A percentile compares a stretch with the other conserved stretches of the same genome.
Evolutionary conservation across 1,140 invertebrate species (phyloP).

Genomic region (Andricus grossulariae): DNA sequence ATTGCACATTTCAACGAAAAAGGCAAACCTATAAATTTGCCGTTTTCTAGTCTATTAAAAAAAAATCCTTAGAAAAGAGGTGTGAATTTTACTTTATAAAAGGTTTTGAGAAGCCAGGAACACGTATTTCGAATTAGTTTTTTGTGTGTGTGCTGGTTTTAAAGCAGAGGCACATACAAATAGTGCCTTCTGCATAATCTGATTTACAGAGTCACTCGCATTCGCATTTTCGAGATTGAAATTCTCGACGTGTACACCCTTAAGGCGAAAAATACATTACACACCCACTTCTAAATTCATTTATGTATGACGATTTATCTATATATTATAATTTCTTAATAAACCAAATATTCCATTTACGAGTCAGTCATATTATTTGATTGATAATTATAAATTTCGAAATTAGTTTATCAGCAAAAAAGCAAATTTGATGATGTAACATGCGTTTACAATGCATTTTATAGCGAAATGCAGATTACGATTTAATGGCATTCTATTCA

Average conservation of each 20-base stretch:
- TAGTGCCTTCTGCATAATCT: constrained; percentile 18
- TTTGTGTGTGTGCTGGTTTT: background rate
- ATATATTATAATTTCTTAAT: background rate
- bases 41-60: background rate
- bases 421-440: background rate
- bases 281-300: background rate
- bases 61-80: background rate
- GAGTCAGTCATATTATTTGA: no score
- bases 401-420: no score
- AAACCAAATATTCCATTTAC: background rate
- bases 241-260: background rate
- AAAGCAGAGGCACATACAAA: background rate
- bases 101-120: background rate
- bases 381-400: no score
- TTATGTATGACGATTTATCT: background rate
- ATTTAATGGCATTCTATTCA: no score
- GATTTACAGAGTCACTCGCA: constrained; percentile 13
- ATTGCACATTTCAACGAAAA: background rate
- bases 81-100: background rate
- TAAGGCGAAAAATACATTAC: background rate
- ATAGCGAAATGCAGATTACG: no score
- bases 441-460: no score
- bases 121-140: constrained; percentile 6
- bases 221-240: constrained; percentile 1
- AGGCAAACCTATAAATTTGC: background rate